phyloP scores from a whole-genome alignment of 2,113 vertebrate species.

The Pygoscelis adeliae region DNA sequence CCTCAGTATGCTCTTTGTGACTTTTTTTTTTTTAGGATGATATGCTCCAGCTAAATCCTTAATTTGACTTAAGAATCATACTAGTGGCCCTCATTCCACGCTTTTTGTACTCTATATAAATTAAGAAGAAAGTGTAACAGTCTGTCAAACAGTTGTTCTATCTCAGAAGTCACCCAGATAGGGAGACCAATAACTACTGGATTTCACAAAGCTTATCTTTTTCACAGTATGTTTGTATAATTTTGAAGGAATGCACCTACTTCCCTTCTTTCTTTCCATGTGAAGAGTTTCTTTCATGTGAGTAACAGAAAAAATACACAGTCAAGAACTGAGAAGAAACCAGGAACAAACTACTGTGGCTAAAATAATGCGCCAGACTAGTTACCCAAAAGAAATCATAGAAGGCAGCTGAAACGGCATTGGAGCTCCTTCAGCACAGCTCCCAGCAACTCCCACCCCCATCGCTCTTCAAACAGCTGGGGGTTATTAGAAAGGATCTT shows the following conservation, averaged over 20 bases:
- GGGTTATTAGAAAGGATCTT: conserved; percentile 38
- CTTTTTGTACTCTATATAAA: not conserved
- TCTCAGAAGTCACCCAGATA: not conserved
- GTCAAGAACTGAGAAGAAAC: not conserved
- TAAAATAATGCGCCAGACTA: not conserved
- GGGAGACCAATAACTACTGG: not conserved
- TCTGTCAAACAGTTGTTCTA: not conserved
- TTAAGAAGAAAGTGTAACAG: not conserved
- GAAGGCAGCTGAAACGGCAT: not conserved
- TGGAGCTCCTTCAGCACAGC: not conserved
- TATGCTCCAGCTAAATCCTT: not conserved
- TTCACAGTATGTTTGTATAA: not conserved
- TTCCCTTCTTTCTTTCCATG: not conserved
- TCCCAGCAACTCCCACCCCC: not conserved
- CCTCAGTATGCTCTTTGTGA: not conserved
- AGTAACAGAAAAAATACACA: not conserved
- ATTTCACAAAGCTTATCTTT: not conserved
- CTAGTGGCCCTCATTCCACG: not conserved
- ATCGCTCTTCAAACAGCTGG: conserved; percentile 39
- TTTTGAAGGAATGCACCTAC: not conserved
- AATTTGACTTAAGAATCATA: not conserved
- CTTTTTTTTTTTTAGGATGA: not conserved
- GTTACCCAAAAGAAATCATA: not conserved
- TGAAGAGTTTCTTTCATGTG: not conserved
- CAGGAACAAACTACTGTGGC: not conserved